Percentiles rank a stretch among this genome's conserved stretches.
Conservation (phyloP, 2,797 vertebrate species). For the Notoglanidium macrostoma region DNA sequence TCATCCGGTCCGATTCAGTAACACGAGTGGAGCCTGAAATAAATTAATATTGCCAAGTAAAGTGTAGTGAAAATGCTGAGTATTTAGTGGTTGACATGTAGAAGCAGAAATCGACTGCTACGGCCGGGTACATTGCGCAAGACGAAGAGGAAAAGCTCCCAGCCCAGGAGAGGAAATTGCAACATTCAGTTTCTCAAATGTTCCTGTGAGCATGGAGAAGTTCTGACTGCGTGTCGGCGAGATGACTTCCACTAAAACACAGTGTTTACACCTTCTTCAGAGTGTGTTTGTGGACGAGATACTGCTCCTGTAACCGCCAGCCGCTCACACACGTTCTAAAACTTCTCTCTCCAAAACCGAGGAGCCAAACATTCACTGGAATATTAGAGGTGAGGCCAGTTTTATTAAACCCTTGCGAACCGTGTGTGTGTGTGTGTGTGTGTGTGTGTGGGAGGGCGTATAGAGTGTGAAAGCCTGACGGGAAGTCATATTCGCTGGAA, state of each 20-base stretch:
- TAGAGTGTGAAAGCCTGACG: background rate
- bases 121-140: slow-evolving; percentile 29
- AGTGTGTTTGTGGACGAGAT: background rate
- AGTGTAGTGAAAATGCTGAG: background rate
- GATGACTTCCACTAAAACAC: background rate
- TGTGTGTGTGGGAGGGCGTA: background rate
- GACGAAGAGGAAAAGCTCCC: background rate
- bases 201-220: slow-evolving; percentile 30
- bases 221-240: background rate
- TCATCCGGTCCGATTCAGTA: background rate
- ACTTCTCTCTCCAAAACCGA: background rate
- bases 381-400: background rate
- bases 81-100: too few relatives aligned
- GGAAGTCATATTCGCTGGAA: background rate
- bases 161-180: slow-evolving; percentile 43
- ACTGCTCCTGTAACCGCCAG: background rate
- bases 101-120: background rate
- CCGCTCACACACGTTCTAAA: background rate
- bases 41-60: background rate
- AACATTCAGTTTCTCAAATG: slow-evolving; percentile 38
- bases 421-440: background rate
- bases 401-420: background rate
- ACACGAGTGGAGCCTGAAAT: background rate
- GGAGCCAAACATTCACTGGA: background rate
- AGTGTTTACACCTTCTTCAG: too few relatives aligned